Evolutionary conservation across 2,797 vertebrate species (phyloP).

Genomic region (Pristis pectinata): DNA sequence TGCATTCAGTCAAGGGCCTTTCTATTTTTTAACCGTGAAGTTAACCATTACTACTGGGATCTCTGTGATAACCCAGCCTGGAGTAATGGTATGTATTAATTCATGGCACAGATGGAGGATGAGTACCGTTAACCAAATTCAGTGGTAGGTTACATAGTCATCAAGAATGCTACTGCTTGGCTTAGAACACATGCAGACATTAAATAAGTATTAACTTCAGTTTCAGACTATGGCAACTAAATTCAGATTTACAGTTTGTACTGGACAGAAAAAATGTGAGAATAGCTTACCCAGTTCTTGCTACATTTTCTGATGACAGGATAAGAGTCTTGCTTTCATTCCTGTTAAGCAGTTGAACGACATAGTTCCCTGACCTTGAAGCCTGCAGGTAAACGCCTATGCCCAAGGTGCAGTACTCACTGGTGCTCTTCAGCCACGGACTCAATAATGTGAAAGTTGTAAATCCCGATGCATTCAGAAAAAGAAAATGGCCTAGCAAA

Average conservation of each 20-base stretch:
- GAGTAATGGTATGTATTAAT: no score
- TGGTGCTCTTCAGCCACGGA: constrained; percentile 65
- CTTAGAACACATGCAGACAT: no score
- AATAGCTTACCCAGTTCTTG: constrained; percentile 60
- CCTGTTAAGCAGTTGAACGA: constrained; percentile 55
- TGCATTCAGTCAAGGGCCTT: no score
- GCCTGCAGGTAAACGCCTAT: constrained; percentile 58
- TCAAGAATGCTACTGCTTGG: no score
- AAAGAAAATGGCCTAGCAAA: constrained; percentile 60
- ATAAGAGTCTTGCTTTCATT: constrained; percentile 55
- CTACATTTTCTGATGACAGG: constrained; percentile 49
- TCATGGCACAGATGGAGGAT: no score
- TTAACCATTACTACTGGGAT: no score
- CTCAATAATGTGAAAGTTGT: constrained; percentile 57
- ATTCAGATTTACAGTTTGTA: background rate
- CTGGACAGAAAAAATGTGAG: background rate
- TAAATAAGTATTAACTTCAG: background rate
- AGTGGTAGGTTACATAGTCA: no score
- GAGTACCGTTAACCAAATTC: no score
- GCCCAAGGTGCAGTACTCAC: constrained; percentile 57
- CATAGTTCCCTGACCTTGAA: constrained; percentile 55
- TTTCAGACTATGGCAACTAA: background rate
- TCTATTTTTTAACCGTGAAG: no score
- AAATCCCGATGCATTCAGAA: constrained; percentile 53
- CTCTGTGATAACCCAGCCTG: no score